These are phyloP conservation scores for Microdon myrmicae DNA, from an alignment of 2,888 invertebrate genomes.

Conservation along the genomic window DNA sequence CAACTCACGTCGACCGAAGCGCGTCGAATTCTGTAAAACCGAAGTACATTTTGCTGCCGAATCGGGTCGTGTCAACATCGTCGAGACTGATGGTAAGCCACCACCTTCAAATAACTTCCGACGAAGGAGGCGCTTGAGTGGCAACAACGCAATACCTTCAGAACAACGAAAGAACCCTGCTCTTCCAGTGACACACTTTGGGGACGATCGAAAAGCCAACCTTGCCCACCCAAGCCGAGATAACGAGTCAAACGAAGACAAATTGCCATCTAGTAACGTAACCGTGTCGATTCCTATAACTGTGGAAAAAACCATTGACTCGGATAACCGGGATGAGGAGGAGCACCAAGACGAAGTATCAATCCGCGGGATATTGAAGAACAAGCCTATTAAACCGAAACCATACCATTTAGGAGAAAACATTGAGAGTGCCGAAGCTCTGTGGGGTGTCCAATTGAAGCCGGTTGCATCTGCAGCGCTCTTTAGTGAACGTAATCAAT, in stretches of 20 bases:
- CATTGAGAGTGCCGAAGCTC: constrained; percentile 66
- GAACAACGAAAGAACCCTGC: constrained; percentile 63
- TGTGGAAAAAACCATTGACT: constrained; percentile 59
- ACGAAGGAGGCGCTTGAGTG: constrained; percentile 72
- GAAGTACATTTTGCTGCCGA: constrained; percentile 89
- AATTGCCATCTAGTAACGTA: constrained; percentile 53
- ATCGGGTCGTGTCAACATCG: constrained; percentile 86
- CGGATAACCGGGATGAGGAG: constrained; percentile 56
- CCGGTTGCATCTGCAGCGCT: constrained; percentile 59
- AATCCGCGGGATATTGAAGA: constrained; percentile 78
- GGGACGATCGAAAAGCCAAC: constrained; percentile 65
- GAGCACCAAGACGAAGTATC: constrained; percentile 65
- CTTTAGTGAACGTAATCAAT: constrained; percentile 50
- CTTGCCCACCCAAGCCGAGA: constrained; percentile 13
- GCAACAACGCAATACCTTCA: constrained; percentile 56
- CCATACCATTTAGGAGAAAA: constrained; percentile 80
- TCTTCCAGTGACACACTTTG: constrained; percentile 75
- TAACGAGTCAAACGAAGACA: constrained; percentile 22
- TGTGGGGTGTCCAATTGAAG: constrained; percentile 70
- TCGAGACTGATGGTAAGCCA: constrained; percentile 88
- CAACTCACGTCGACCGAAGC: constrained; percentile 69
- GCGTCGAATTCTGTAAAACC: constrained; percentile 86
- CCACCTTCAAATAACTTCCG: constrained; percentile 85
- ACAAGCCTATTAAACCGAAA: constrained; percentile 78
- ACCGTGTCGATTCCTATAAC: constrained; percentile 60